Evolutionary conservation across 2,797 vertebrate genomes (phyloP).

Genomic region (Myripristis murdjan): DNA sequence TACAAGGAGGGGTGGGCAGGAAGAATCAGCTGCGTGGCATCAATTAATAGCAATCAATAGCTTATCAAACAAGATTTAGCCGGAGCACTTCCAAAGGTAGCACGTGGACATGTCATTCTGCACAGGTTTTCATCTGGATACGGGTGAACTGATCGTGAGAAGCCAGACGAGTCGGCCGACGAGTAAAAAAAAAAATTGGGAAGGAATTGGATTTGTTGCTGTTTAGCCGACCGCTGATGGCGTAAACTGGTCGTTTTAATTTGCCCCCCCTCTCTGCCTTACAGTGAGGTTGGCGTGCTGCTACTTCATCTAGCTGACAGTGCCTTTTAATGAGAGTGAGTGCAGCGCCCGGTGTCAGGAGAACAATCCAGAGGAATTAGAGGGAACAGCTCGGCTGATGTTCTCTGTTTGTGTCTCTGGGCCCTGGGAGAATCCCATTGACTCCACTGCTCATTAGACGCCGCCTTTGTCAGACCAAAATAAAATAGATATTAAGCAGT

Average conservation of each 20-base stretch:
- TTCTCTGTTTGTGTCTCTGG: conserved; percentile 73
- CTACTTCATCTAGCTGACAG: conserved; percentile 68
- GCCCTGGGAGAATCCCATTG: conserved; percentile 73
- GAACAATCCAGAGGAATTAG: conserved; percentile 77
- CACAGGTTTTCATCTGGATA: conserved; percentile 39
- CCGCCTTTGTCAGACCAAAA: conserved; percentile 78
- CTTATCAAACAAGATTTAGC: conserved; percentile 41
- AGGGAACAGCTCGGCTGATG: conserved; percentile 68
- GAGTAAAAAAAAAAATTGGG: conserved; percentile 40
- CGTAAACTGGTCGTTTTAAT: conserved; percentile 48
- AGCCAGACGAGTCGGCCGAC: conserved; percentile 60
- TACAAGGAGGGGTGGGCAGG: conserved; percentile 42
- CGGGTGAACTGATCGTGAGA: conserved; percentile 26
- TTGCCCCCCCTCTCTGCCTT: conserved; percentile 53
- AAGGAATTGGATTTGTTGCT: conserved; percentile 51
- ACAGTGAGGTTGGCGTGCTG: conserved; percentile 56
- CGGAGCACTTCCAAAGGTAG: conserved; percentile 40
- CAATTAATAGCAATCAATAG: conserved; percentile 41
- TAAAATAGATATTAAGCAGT: conserved; percentile 81
- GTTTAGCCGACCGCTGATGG: conserved; percentile 56
- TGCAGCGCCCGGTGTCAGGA: conserved; percentile 68
- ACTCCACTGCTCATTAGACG: conserved; percentile 81
- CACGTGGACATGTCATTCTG: conserved; percentile 31
- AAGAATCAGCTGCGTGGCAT: conserved; percentile 10
- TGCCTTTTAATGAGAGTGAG: conserved; percentile 75